phyloP scores from a whole-genome alignment of 2,888 invertebrate genomes.

The Nineta flava region DNA sequence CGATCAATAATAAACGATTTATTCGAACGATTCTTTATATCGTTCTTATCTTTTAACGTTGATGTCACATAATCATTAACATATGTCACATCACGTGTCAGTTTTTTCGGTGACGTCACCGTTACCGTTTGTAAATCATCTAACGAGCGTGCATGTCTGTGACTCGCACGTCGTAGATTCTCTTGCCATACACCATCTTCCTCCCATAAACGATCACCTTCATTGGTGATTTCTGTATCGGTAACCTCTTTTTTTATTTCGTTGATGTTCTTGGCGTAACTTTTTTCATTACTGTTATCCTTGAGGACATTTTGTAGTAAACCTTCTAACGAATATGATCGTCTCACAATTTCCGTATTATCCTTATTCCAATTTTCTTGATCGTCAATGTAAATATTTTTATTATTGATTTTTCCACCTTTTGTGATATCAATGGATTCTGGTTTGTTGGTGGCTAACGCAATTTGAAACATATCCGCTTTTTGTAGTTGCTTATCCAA shows the following conservation, averaged over 20 bases:
- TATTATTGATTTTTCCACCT: neutral
- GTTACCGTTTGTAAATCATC: slow-evolving; percentile 56
- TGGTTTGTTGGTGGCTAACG: neutral
- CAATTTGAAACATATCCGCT: slow-evolving; percentile 2
- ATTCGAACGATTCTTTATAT: slow-evolving; percentile 21
- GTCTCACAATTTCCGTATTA: slow-evolving; percentile 23
- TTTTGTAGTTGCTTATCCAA: neutral
- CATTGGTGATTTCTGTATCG: slow-evolving; percentile 25
- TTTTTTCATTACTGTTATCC: neutral
- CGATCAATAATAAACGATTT: slow-evolving; percentile 44
- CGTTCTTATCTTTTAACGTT: slow-evolving; percentile 30
- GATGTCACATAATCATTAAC: slow-evolving; percentile 48
- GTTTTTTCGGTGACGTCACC: slow-evolving; percentile 25
- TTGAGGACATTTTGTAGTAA: slow-evolving; percentile 32
- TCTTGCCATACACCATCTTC: slow-evolving; percentile 72
- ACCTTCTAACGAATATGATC: slow-evolving; percentile 41
- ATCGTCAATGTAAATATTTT: slow-evolving; percentile 28
- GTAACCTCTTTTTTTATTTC: neutral
- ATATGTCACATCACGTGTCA: slow-evolving; percentile 59
- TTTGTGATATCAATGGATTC: neutral
- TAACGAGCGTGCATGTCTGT: slow-evolving; percentile 66
- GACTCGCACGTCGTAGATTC: slow-evolving; percentile 59
- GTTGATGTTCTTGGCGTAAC: neutral
- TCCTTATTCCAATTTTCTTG: neutral
- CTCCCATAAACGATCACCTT: slow-evolving; percentile 65